Conservation (phyloP, 2,113 vertebrate species). For the Amphiprion percula region DNA sequence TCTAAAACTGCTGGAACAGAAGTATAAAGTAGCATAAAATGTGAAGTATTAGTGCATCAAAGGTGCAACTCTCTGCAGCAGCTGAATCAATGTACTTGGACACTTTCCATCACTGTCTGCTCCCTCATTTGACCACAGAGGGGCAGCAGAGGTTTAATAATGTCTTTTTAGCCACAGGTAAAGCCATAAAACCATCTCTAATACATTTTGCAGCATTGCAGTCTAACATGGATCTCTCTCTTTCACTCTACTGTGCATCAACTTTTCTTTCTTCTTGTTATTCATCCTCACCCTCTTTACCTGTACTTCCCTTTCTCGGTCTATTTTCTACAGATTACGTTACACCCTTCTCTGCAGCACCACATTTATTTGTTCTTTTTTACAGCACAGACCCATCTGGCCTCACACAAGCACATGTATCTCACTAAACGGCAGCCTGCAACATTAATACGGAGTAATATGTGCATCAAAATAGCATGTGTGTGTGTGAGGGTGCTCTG, state of each 20-base stretch:
- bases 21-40: too few relatives aligned
- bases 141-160: slow-evolving; percentile 36
- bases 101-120: background rate
- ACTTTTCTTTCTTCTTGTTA: background rate
- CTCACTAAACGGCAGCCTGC: background rate
- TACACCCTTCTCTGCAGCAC: slow-evolving; percentile 12
- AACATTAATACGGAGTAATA: background rate
- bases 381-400: background rate
- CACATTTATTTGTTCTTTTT: background rate
- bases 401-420: slow-evolving; percentile 6
- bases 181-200: slow-evolving; percentile 16
- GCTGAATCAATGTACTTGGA: too few relatives aligned
- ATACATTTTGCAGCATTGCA: slow-evolving; percentile 65
- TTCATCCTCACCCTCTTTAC: background rate
- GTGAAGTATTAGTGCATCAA: too few relatives aligned
- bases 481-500: background rate
- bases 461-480: background rate
- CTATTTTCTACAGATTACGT: background rate
- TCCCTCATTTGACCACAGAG: slow-evolving; percentile 37
- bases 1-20: too few relatives aligned
- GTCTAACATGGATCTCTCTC: slow-evolving; percentile 25
- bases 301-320: background rate
- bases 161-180: background rate
- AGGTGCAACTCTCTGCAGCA: too few relatives aligned
- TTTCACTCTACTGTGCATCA: background rate